Percentiles rank a stretch among this genome's conserved stretches.
Conservation (phyloP, 2,113 vertebrate genomes). For the Ellobius talpinus region DNA sequence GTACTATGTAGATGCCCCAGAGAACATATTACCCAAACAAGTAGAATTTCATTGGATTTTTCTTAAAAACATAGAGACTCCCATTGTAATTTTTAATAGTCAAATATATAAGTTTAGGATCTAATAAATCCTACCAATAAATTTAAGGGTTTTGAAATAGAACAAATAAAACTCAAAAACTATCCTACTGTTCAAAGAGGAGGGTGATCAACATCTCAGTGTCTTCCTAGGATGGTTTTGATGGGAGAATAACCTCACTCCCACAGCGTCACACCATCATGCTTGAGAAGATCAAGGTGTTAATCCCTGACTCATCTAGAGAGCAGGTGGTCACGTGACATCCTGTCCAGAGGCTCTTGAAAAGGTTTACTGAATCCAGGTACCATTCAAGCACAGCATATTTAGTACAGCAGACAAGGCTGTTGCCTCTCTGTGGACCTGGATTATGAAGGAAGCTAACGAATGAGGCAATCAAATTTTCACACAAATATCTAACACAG, state of each 20-base stretch:
- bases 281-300: neutral
- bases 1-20: fast-evolving
- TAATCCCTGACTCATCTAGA: neutral
- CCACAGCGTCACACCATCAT: neutral
- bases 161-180: neutral
- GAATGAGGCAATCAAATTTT: fast-evolving
- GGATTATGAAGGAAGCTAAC: fast-evolving
- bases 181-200: neutral
- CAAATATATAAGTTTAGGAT: neutral
- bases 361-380: neutral
- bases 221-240: neutral
- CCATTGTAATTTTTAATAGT: neutral
- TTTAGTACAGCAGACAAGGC: fast-evolving
- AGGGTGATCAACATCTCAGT: neutral
- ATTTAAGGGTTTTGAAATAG: neutral
- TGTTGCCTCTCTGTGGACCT: fast-evolving
- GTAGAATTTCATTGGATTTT: neutral
- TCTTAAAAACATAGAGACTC: neutral
- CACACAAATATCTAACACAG: neutral
- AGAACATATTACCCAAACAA: fast-evolving
- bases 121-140: neutral
- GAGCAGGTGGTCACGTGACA: neutral
- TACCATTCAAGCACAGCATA: fast-evolving
- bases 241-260: neutral
- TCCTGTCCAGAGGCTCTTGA: neutral